Evolutionary conservation across 2,888 invertebrate genomes (phyloP).

Genomic region (Leistus spinibarbis): DNA sequence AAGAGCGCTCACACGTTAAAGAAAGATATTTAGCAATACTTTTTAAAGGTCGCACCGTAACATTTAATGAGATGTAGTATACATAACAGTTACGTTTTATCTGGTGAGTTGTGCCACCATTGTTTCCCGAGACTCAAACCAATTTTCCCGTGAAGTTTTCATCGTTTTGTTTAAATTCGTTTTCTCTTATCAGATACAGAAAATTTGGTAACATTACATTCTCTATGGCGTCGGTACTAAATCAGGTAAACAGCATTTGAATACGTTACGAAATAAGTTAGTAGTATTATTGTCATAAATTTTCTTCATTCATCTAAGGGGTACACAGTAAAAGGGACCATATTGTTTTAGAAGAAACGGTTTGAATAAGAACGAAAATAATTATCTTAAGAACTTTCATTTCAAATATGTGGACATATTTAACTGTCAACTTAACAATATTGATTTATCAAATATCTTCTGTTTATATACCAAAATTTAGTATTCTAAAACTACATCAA

Average conservation of each 20-base stretch:
- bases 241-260: not conserved
- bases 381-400: too few relatives aligned
- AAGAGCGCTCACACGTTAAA: not conserved
- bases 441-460: too few relatives aligned
- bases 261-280: not conserved
- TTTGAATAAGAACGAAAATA: too few relatives aligned
- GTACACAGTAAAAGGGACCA: too few relatives aligned
- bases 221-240: not conserved
- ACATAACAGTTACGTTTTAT: constrained; percentile 33
- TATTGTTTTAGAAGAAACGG: too few relatives aligned
- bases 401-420: too few relatives aligned
- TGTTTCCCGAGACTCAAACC: not conserved
- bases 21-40: not conserved
- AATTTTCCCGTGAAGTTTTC: not conserved
- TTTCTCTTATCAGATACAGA: not conserved
- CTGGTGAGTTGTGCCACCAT: constrained; percentile 16
- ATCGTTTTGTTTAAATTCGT: too few relatives aligned
- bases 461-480: too few relatives aligned
- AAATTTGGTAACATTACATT: not conserved
- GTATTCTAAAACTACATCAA: too few relatives aligned
- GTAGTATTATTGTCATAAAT: constrained; percentile 22
- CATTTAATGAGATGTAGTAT: constrained; percentile 26
- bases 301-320: constrained; percentile 33
- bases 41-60: constrained; percentile 12
- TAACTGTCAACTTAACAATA: too few relatives aligned